phyloP scores from a whole-genome alignment of 1,140 invertebrate species.

The Ceratina japonica region DNA sequence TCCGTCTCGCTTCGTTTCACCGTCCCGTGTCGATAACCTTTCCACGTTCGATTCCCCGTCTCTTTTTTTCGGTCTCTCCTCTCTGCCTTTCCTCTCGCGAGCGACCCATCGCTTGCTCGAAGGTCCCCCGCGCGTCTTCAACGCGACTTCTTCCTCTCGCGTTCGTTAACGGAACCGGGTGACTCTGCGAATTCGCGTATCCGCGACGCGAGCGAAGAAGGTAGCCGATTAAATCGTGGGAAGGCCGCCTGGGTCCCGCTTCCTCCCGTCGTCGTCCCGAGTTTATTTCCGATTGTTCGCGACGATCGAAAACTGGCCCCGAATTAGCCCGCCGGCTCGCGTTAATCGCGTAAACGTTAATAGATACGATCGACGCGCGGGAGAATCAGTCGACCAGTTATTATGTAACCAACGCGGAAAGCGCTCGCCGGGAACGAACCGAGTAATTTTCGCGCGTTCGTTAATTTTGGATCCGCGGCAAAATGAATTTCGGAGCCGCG shows the following conservation, averaged over 20 bases:
- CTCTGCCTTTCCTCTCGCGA: not conserved
- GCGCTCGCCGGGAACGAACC: not conserved
- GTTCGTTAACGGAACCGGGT: constrained; percentile 58
- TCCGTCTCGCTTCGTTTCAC: constrained; percentile 49
- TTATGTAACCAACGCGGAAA: not conserved
- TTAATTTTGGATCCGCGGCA: not conserved
- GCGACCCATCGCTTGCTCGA: not conserved
- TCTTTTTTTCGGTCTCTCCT: constrained; percentile 28
- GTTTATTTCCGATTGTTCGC: not conserved
- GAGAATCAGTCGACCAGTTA: not conserved
- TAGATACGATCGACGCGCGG: too few species aligned
- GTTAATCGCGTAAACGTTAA: too few species aligned
- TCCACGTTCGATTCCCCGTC: constrained; percentile 15
- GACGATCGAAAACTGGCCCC: too few species aligned
- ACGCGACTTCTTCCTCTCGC: constrained; percentile 44
- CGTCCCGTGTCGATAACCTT: constrained; percentile 40
- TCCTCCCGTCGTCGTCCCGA: not conserved
- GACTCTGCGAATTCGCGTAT: constrained; percentile 53
- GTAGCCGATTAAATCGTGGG: constrained; percentile 51
- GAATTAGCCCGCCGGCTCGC: too few species aligned
- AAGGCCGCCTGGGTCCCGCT: constrained; percentile 33
- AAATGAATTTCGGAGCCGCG: not conserved
- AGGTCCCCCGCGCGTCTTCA: constrained; percentile 46
- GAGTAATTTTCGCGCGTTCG: not conserved
- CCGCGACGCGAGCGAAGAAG: constrained; percentile 24